Conservation (phyloP, 2,113 vertebrate species). For the Sarotherodon lohbergeri region DNA sequence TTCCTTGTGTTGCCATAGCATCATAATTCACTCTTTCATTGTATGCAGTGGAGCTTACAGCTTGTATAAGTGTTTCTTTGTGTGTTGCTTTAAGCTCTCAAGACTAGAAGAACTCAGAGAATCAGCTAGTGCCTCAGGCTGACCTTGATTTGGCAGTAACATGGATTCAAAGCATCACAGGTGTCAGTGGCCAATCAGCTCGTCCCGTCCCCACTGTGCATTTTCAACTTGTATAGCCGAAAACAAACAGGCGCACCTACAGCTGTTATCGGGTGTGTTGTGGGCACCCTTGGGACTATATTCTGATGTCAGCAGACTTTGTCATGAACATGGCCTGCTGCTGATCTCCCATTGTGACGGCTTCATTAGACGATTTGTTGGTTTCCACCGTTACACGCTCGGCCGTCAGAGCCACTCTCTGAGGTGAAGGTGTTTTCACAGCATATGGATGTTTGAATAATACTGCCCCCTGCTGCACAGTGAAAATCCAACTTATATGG, state of each 20-base stretch:
- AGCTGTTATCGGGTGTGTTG: background rate
- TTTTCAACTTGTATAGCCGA: background rate
- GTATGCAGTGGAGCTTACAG: constrained; percentile 36
- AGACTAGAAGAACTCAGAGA: background rate
- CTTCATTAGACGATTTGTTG: background rate
- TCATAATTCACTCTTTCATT: constrained; percentile 51
- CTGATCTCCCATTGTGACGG: background rate
- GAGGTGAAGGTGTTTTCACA: background rate
- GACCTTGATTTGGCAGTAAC: constrained; percentile 3
- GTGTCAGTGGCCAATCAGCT: background rate
- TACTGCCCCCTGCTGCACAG: constrained; percentile 47
- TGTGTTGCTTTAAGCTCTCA: constrained; percentile 20
- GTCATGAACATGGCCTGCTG: background rate
- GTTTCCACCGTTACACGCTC: background rate
- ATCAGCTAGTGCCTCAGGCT: background rate
- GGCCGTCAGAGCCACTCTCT: background rate
- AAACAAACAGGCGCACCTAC: background rate
- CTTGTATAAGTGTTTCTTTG: constrained; percentile 46
- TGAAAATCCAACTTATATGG: rapidly evolving
- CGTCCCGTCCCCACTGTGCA: background rate
- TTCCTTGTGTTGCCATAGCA: constrained; percentile 62
- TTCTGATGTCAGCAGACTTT: background rate
- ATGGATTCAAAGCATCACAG: background rate
- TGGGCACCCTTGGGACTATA: background rate
- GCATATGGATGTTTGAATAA: background rate